Percentiles rank a stretch among this genome's conserved stretches.
These are phyloP conservation scores for Coptodon bakossiorum DNA, from an alignment of 2,113 vertebrate genomes.

Conservation along the genomic window DNA sequence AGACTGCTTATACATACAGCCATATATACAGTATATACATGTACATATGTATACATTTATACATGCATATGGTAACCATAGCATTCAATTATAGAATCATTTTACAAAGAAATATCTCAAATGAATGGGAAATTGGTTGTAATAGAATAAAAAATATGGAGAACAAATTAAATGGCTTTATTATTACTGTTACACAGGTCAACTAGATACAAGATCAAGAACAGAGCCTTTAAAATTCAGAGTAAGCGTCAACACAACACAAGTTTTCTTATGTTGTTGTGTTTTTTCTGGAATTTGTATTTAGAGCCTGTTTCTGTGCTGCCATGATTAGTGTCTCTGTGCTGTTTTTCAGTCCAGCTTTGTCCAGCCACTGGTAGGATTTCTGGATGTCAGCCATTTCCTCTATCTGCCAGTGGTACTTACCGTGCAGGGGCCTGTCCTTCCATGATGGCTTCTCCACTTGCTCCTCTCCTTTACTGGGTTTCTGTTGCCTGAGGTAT, in stretches of 20 bases:
- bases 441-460: neutral
- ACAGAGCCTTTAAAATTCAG: neutral
- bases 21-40: neutral
- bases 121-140: neutral
- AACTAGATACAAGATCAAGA: neutral
- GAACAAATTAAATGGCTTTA: neutral
- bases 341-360: neutral
- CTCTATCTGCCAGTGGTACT: neutral
- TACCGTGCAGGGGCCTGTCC: neutral
- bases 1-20: neutral
- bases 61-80: neutral
- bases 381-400: neutral
- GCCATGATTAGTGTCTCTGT: neutral
- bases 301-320: neutral
- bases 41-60: neutral
- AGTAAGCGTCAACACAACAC: neutral
- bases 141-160: neutral
- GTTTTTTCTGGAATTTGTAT: neutral
- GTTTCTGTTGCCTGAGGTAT: neutral
- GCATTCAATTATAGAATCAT: neutral
- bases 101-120: neutral
- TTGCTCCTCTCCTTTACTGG: neutral
- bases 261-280: fast-evolving
- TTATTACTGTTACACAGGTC: neutral
- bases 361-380: neutral